Percentiles rank a stretch among this genome's conserved stretches.
phyloP scores from a whole-genome alignment of 92 coral and sea anemone species.

The Parazoanthus atlanticus region DNA sequence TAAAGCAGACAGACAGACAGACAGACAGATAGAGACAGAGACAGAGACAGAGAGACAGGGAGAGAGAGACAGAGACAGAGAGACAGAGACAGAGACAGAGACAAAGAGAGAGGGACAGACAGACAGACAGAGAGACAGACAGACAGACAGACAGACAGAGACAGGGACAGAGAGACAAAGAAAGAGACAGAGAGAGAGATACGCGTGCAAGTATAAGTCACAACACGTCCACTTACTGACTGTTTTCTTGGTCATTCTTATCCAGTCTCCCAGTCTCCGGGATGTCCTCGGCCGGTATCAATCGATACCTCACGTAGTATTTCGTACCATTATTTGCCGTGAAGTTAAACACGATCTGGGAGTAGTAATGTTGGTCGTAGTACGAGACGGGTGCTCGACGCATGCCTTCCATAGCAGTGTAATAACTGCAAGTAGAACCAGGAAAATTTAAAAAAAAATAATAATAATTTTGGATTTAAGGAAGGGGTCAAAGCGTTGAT shows the following conservation, averaged over 20 bases:
- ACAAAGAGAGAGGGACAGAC: too few relatives aligned
- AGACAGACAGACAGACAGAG: too few relatives aligned
- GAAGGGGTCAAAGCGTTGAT: too few relatives aligned
- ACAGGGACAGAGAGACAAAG: background rate
- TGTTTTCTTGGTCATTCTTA: slow-evolving; percentile 76
- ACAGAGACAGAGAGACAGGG: too few relatives aligned
- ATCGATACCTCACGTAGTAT: slow-evolving; percentile 76
- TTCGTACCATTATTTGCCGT: slow-evolving; percentile 66
- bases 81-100: too few relatives aligned
- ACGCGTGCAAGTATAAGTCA: too few relatives aligned
- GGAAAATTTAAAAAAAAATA: too few relatives aligned
- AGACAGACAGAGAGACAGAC: background rate
- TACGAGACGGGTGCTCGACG: slow-evolving; percentile 80
- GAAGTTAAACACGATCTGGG: slow-evolving; percentile 60
- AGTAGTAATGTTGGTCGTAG: slow-evolving; percentile 75
- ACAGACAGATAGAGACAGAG: too few relatives aligned
- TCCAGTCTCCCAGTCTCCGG: slow-evolving; percentile 82
- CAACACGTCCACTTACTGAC: slow-evolving; percentile 17
- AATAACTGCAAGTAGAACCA: slow-evolving; percentile 44
- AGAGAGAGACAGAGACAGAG: too few relatives aligned
- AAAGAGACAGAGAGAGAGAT: too few relatives aligned
- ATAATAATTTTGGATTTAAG: too few relatives aligned
- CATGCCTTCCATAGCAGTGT: slow-evolving; percentile 65
- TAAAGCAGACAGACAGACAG: background rate
- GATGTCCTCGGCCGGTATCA: slow-evolving; percentile 79